phyloP scores from a whole-genome alignment of 2,797 vertebrate species.

The Benthosema pterotum region DNA sequence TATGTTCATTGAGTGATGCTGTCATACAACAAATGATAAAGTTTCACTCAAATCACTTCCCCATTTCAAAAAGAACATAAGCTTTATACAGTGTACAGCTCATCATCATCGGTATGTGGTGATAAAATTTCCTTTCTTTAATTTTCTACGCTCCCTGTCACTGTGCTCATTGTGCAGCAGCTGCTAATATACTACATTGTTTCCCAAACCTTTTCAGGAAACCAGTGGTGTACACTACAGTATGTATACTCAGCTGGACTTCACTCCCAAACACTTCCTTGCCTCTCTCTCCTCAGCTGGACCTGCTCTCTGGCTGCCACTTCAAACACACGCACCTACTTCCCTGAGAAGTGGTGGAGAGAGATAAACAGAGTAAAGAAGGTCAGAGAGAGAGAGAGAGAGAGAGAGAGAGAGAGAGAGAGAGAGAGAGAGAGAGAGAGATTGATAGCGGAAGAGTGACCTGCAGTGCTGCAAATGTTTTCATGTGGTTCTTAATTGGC shows the following conservation, averaged over 20 bases:
- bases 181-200: too few relatives aligned
- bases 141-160: conserved; percentile 17
- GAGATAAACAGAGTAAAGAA: conserved; percentile 25
- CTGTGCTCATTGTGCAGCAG: conserved; percentile 46
- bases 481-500: conserved; percentile 12
- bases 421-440: conserved; percentile 25
- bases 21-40: too few relatives aligned
- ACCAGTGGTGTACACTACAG: conserved; percentile 1
- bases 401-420: conserved; percentile 15
- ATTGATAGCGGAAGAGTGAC: neutral
- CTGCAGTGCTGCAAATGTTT: conserved; percentile 7
- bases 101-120: too few relatives aligned
- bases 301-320: conserved; percentile 44
- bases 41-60: too few relatives aligned
- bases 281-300: conserved; percentile 31
- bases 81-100: too few relatives aligned
- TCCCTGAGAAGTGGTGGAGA: conserved; percentile 17
- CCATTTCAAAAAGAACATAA: too few relatives aligned
- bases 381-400: conserved; percentile 23
- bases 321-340: conserved; percentile 44
- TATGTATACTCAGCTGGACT: conserved; percentile 62
- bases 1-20: too few relatives aligned
- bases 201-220: too few relatives aligned
- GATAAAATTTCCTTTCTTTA: too few relatives aligned
- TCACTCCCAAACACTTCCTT: conserved; percentile 40